Evolutionary conservation across 2,113 vertebrate species (phyloP).

Genomic region (Diadophis punctatus): DNA sequence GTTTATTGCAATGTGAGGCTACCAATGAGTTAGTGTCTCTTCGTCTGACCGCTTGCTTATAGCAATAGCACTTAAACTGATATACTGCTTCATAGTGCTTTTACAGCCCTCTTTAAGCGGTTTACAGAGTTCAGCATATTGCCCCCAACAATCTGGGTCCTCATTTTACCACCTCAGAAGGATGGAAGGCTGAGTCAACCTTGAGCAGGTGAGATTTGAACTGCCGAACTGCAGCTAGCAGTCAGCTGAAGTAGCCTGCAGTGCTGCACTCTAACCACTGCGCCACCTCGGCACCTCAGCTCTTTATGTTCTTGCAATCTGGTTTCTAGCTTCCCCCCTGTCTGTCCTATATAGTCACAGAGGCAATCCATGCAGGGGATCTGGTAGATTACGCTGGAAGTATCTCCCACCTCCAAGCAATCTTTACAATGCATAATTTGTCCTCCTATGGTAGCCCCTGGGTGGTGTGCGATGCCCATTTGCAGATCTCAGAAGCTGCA

Average conservation of each 20-base stretch:
- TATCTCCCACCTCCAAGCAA: not conserved
- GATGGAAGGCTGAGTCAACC: too few species aligned
- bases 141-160: too few species aligned
- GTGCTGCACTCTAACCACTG: too few species aligned
- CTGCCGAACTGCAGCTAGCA: too few species aligned
- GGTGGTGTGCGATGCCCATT: not conserved
- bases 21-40: not conserved
- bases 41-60: not conserved
- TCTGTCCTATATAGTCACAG: not conserved
- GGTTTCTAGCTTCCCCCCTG: not conserved
- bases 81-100: too few species aligned
- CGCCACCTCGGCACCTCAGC: too few species aligned
- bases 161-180: too few species aligned
- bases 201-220: too few species aligned
- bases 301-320: not conserved
- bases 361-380: not conserved
- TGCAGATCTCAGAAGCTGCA: not conserved
- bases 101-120: too few species aligned
- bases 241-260: too few species aligned
- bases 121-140: too few species aligned
- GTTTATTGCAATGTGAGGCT: not conserved
- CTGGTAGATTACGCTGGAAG: not conserved
- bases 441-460: not conserved
- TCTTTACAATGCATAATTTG: not conserved
- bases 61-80: too few species aligned